phyloP scores from a whole-genome alignment of 2,797 vertebrate species.

The Cetoscarus ocellatus region DNA sequence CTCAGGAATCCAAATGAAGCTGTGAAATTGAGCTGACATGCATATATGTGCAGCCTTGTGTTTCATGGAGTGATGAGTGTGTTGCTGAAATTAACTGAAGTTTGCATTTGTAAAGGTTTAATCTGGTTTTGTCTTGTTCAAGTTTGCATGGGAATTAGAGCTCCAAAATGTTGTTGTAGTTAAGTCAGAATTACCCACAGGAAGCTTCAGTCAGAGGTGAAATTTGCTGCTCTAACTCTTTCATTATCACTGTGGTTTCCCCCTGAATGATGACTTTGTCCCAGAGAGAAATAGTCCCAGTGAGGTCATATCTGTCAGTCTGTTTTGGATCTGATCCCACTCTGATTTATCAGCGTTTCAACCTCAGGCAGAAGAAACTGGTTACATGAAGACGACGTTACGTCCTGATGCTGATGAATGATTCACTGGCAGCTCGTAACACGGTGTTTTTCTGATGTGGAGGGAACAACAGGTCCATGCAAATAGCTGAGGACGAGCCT shows the following conservation, averaged over 20 bases:
- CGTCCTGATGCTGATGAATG: conserved; percentile 57
- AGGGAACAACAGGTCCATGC: conserved; percentile 42
- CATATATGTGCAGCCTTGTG: too few relatives aligned
- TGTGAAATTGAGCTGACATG: too few relatives aligned
- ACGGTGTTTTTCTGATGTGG: conserved; percentile 42
- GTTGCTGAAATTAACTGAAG: too few relatives aligned
- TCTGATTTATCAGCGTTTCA: conserved; percentile 7
- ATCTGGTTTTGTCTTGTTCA: too few relatives aligned
- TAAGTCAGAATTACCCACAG: not conserved
- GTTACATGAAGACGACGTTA: conserved; percentile 29
- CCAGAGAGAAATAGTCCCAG: not conserved
- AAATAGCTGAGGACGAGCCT: conserved; percentile 24
- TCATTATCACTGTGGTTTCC: too few relatives aligned
- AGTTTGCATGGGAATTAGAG: not conserved
- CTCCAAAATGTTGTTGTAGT: not conserved
- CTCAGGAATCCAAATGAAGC: too few relatives aligned
- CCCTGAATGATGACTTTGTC: not conserved
- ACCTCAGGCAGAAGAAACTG: conserved; percentile 25
- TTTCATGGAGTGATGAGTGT: too few relatives aligned
- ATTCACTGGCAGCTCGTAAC: conserved; percentile 55
- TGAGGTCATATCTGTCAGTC: not conserved
- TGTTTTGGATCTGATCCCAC: conserved; percentile 3
- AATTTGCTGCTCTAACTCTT: not conserved
- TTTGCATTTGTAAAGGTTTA: too few relatives aligned
- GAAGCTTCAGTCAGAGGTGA: not conserved